Evolutionary conservation across 1,140 invertebrate species (phyloP).

Genomic region (Polypedilum pembai): DNA sequence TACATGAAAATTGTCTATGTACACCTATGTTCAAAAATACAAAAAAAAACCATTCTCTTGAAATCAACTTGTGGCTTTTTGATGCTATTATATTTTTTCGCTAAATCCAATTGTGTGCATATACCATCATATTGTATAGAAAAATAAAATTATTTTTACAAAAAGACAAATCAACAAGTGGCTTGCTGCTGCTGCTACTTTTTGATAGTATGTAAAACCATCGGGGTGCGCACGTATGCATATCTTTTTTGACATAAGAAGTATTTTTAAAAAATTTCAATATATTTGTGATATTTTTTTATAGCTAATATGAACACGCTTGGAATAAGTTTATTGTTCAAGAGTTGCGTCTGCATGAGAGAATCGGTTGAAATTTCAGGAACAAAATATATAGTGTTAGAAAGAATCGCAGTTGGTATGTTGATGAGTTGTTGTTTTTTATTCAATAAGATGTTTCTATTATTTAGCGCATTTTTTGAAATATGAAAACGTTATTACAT

Average conservation of each 20-base stretch:
- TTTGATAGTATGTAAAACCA: no score
- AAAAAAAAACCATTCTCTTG: no score
- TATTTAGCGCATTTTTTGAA: no score
- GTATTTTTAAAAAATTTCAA: background rate
- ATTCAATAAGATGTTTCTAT: no score
- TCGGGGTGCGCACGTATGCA: background rate
- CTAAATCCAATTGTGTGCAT: no score
- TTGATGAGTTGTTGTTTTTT: conserved; percentile 32
- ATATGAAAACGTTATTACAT: no score
- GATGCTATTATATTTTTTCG: no score
- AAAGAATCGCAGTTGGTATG: conserved; percentile 28
- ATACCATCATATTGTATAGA: no score
- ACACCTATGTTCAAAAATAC: no score
- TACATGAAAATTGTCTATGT: background rate
- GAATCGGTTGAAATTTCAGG: conserved; percentile 8
- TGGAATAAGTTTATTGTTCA: conserved; percentile 12
- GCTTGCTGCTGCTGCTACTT: no score
- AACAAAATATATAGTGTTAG: conserved; percentile 18
- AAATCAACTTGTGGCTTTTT: no score
- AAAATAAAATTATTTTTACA: background rate
- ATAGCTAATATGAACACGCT: conserved; percentile 23
- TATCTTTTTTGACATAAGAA: background rate
- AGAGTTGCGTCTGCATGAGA: background rate
- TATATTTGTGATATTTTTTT: background rate
- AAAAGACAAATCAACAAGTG: background rate